phyloP scores from a whole-genome alignment of 1,140 invertebrate genomes.

The Globodera rostochiensis region DNA sequence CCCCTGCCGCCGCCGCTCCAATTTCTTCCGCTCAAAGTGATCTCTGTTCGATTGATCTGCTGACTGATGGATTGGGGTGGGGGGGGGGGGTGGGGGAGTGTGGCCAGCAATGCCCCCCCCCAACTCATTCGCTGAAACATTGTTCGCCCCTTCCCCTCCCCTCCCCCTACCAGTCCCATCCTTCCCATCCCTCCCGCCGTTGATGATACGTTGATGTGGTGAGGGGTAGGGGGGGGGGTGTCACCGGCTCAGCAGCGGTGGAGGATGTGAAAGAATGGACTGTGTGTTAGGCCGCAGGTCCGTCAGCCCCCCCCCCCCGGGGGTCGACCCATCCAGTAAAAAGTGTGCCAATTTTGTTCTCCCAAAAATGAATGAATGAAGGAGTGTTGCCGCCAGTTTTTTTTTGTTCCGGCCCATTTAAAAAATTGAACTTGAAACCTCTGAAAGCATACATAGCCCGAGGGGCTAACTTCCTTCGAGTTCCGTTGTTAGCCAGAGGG shows the following conservation, averaged over 20 bases:
- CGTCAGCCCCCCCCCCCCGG: neutral
- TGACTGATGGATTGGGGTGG: neutral
- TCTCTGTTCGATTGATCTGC: neutral
- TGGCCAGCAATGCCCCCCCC: neutral
- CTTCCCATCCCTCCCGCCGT: neutral
- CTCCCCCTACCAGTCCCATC: neutral
- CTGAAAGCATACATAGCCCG: too few species aligned
- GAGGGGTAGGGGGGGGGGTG: neutral
- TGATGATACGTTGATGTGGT: constrained; percentile 1
- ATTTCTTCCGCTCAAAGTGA: neutral
- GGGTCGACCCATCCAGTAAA: neutral
- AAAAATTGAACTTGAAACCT: too few species aligned
- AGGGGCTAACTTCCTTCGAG: too few species aligned
- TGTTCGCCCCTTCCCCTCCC: neutral
- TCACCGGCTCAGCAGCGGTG: neutral
- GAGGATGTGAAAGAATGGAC: neutral
- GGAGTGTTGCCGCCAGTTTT: too few species aligned
- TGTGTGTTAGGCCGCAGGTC: neutral
- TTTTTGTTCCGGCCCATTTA: too few species aligned
- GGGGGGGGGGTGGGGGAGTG: neutral
- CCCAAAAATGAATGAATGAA: too few species aligned
- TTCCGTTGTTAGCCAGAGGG: too few species aligned
- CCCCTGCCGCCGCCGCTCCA: neutral
- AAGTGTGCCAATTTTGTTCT: neutral
- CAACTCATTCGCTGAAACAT: constrained; percentile 3